Evolutionary conservation across 2,888 invertebrate species (phyloP), one percentile per base, ranked within the genome.

Genomic region (Ellobium chinense): DNA sequence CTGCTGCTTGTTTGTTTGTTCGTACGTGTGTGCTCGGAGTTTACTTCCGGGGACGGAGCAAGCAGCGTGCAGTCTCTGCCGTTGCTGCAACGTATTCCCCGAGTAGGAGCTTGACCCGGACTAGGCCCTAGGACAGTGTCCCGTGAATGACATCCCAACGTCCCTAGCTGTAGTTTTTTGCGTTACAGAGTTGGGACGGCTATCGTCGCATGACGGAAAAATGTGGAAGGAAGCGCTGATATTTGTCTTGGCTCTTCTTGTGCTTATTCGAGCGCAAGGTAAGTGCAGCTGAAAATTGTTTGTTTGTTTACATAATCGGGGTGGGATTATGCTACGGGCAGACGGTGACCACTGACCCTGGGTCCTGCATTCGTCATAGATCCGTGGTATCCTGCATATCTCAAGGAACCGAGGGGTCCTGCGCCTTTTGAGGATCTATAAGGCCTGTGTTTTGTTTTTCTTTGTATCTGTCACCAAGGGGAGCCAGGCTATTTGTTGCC

Each of bases 141-240:
- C n/a, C 27, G 34, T 68, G 14, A 12, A 73, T 60, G 73, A 73
- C 27, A 60, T 34, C 21, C 36, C 18, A 2, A 1, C 7, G 63
- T 68, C 29, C 77, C 69, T 69, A 77, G 77, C 77, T 77, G 77
- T 36, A 54, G 34, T 34, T 2, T n/a, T n/a, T n/a, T n/a, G n/a
- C n/a, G n/a, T n/a, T 39, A 58, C 77, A 77, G 77, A 77, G 77
- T 77, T 77, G 77, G 77, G 77, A 77, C 73, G 9, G 27, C 1
- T 27, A 62, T 18, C 24, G 70, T 34, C 12, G 18, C 37, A 29
- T 29, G 2, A 14, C 18, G 12, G n/a, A n/a, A 78, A 27, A 21
- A 78, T 78, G 78, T 78, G 78, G 78, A 78, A 63, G 62, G 69
- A 69, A 36, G 54, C 39, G 24, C 63, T 70, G 3, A 46, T 70